Evolutionary conservation across 2,113 vertebrate species (phyloP), one percentile per base, ranked within the genome.

Genomic region (Arvicanthis niloticus): DNA sequence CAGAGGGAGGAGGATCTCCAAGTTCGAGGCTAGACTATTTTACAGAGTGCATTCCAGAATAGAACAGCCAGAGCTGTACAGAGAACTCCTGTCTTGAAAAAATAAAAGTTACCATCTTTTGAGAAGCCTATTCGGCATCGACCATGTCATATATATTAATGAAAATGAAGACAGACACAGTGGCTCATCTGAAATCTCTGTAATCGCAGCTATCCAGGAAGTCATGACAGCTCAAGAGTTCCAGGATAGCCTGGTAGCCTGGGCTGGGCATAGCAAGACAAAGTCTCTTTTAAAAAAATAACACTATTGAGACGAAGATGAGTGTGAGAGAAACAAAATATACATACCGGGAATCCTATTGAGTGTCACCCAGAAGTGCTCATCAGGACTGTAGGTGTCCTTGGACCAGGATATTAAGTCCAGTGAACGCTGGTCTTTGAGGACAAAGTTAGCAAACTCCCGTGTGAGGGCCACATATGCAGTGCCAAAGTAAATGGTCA

Each of bases 311-410:
- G 65, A 70, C 8, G 26, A 94, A 80, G 65, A 24, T 42, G 45
- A 24, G 48, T 15, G 86, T 19, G 21, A 42, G 7, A 68, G 84
- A 78, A 48, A 45, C 16, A 56, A 22, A 88, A 17, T 45, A 29
- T 21, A 89, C 98, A 68, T 97, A 99, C 98, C 98, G 2, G 97
- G 96, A 67, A 98, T 98, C 84, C 98, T 98, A 77, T 98, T 98
- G 56, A 98, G 97, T 0, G 97, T 98, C 92, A 98, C 97, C 98
- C 98, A 98, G 95, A 98, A 99, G 93, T 98, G 98, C 22, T 98
- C 98, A 0, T 98, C 98, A 0, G 97, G 98, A 84, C 98, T 99
- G 58, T 97, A 98, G 13, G 98, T 99, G 88, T 98, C 98, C 78
- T 98, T 56, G 0, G 98, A 98, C 98, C 98, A 98, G 0, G 19